Conservation (phyloP, 2,888 invertebrate species). For the Miltochrista miniata region DNA sequence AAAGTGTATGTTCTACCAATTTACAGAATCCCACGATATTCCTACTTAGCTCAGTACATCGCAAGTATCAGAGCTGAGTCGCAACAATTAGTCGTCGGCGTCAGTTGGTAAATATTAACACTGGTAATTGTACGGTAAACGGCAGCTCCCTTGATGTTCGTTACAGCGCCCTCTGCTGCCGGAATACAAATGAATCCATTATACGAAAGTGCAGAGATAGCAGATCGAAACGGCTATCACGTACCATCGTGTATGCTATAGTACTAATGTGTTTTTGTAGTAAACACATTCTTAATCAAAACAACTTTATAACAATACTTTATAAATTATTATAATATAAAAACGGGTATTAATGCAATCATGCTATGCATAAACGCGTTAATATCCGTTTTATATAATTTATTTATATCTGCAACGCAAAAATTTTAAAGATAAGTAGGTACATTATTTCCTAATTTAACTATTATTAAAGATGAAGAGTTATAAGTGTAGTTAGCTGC, state of each 20-base stretch:
- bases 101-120: conserved; percentile 82
- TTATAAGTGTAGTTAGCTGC: too few relatives aligned
- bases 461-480: too few relatives aligned
- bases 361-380: too few relatives aligned
- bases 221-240: conserved; percentile 67
- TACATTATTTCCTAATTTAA: too few relatives aligned
- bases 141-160: conserved; percentile 78
- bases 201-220: conserved; percentile 73
- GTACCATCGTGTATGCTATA: conserved; percentile 54
- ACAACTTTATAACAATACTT: neutral
- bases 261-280: conserved; percentile 55
- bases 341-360: too few relatives aligned
- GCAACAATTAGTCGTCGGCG: conserved; percentile 76
- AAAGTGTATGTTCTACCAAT: conserved; percentile 9
- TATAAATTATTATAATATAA: too few relatives aligned
- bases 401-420: too few relatives aligned
- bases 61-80: conserved; percentile 51
- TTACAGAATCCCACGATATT: conserved; percentile 16
- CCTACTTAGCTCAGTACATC: conserved; percentile 26
- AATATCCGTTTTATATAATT: too few relatives aligned
- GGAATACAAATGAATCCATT: conserved; percentile 83
- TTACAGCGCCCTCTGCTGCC: conserved; percentile 76
- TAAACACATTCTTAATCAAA: conserved; percentile 4
- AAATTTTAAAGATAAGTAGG: too few relatives aligned
- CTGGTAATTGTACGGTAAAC: conserved; percentile 78